Conservation (phyloP, 2,113 vertebrate genomes). For the Kobus ellipsiprymnus region DNA sequence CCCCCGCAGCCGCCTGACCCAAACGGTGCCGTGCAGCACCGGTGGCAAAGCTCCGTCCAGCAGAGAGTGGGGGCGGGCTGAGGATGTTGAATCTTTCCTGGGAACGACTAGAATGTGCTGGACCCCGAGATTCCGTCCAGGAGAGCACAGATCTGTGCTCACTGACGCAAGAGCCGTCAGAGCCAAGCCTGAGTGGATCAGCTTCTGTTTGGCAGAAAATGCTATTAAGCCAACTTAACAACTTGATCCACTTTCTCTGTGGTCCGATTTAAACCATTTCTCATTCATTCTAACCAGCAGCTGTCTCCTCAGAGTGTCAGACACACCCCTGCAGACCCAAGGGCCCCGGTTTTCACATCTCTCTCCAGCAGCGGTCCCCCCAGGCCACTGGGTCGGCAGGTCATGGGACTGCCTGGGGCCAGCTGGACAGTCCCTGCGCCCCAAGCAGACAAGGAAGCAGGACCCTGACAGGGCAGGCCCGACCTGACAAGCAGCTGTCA, state of each 20-base stretch:
- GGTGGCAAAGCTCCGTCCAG: background rate
- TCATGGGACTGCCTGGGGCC: background rate
- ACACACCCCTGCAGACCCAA: background rate
- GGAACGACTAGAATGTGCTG: background rate
- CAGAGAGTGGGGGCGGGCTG: background rate
- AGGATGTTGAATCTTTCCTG: background rate
- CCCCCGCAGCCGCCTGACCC: accelerated
- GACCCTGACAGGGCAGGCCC: accelerated
- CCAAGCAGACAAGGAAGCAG: background rate
- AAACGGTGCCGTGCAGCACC: background rate
- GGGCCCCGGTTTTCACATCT: background rate
- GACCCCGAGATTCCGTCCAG: background rate
- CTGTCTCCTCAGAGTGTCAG: background rate
- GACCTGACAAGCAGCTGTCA: background rate
- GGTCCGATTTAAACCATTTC: background rate
- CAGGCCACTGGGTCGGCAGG: background rate
- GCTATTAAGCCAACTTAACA: background rate
- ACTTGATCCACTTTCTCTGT: background rate
- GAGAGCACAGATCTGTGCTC: background rate
- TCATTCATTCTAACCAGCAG: background rate
- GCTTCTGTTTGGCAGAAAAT: background rate
- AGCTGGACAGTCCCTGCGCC: background rate
- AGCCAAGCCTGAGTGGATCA: background rate
- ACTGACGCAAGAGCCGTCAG: background rate
- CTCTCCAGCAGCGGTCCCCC: background rate